phyloP scores from a whole-genome alignment of 2,888 invertebrate genomes.

The Hylaea fasciaria region DNA sequence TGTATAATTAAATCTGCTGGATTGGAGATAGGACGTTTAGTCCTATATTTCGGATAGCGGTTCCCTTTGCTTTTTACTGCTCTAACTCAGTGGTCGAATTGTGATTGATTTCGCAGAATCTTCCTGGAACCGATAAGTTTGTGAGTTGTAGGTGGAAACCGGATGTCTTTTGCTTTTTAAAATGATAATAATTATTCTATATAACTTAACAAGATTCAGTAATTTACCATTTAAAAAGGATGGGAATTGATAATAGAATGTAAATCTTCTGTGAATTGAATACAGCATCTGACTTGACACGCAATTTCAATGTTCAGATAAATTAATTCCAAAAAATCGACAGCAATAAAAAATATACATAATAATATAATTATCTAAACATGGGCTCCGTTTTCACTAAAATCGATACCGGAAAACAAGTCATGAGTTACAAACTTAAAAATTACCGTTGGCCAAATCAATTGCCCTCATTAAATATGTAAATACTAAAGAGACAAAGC shows the following conservation, averaged over 20 bases:
- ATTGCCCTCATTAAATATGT: constrained; percentile 25
- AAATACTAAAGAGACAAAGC: constrained; percentile 23
- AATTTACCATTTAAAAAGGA: no score
- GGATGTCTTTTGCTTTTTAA: no score
- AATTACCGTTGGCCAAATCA: constrained; percentile 19
- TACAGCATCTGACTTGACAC: no score
- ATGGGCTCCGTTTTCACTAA: not conserved
- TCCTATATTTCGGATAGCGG: constrained; percentile 17
- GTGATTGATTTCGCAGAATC: not conserved
- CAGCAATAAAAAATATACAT: not conserved
- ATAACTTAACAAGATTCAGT: no score
- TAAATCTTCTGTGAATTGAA: no score
- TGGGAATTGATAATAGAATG: no score
- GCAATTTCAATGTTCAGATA: no score
- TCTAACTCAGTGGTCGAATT: not conserved
- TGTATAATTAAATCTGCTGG: constrained; percentile 28
- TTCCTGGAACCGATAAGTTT: not conserved
- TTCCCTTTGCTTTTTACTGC: not conserved
- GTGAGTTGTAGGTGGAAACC: no score
- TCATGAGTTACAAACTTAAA: constrained; percentile 18
- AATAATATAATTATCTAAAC: no score
- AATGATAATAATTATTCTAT: no score
- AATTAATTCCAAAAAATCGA: no score
- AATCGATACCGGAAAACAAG: constrained; percentile 18
- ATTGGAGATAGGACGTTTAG: constrained; percentile 25